A percentile compares a stretch with the other conserved stretches of the same genome.
phyloP scores from a whole-genome alignment of 2,113 vertebrate genomes.

The Strix aluco region DNA sequence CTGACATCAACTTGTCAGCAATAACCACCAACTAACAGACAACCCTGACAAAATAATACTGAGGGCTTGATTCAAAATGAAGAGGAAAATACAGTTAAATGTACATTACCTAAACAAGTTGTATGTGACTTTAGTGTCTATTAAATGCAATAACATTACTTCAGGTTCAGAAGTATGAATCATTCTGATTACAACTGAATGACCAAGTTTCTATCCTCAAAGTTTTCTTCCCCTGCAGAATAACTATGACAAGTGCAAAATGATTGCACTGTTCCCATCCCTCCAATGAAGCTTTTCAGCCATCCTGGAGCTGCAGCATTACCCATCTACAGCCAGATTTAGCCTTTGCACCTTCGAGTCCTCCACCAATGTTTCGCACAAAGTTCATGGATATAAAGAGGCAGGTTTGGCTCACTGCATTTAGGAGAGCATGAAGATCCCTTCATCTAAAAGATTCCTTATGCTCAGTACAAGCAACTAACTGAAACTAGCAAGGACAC shows the following conservation, averaged over 20 bases:
- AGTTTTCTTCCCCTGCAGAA: not conserved
- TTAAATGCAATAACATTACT: not conserved
- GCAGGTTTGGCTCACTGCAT: not conserved
- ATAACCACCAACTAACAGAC: not conserved
- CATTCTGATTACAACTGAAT: not conserved
- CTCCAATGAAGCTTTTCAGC: not conserved
- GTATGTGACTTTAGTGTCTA: not conserved
- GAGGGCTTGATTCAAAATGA: not conserved
- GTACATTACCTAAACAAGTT: not conserved
- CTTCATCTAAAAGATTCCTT: not conserved
- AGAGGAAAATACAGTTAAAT: not conserved
- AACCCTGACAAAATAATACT: not conserved
- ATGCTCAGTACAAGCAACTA: not conserved
- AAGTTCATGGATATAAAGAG: not conserved
- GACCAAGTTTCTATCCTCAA: not conserved
- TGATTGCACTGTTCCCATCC: not conserved
- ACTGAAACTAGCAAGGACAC: conserved; percentile 22
- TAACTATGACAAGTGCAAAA: not conserved
- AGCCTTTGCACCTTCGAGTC: not conserved
- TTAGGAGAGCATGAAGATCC: not conserved
- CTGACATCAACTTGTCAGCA: not conserved
- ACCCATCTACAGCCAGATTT: not conserved
- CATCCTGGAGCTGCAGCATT: not conserved
- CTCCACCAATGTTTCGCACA: not conserved
- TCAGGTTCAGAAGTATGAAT: not conserved